Conservation (phyloP, 2,113 vertebrate genomes). For the Rhegmatorhina hoffmannsi region DNA sequence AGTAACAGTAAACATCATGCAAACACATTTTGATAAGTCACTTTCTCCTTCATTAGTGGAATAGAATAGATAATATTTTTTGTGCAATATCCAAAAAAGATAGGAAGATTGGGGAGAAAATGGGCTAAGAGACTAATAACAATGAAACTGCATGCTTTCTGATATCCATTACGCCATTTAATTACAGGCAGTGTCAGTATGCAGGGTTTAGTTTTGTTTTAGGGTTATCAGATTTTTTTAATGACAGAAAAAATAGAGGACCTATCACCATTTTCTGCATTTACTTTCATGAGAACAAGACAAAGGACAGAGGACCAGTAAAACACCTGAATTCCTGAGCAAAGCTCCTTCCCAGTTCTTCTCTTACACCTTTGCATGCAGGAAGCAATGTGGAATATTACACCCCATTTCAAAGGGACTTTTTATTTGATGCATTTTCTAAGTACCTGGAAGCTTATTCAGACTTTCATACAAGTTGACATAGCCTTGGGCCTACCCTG, state of each 20-base stretch:
- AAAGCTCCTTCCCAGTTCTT: not conserved
- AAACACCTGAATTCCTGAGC: not conserved
- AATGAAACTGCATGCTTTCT: not conserved
- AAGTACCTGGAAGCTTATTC: not conserved
- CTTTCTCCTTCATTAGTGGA: not conserved
- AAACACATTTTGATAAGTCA: constrained; percentile 25
- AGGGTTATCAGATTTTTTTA: not conserved
- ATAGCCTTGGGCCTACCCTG: not conserved
- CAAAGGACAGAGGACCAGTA: not conserved
- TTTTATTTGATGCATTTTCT: not conserved
- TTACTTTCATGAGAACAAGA: not conserved
- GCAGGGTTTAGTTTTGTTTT: not conserved
- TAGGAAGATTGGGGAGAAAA: not conserved
- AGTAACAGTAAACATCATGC: not conserved
- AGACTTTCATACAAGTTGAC: not conserved
- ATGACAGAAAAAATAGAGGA: not conserved
- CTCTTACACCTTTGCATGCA: not conserved
- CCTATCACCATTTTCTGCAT: not conserved
- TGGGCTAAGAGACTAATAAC: not conserved
- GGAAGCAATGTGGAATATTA: not conserved
- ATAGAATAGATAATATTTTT: not conserved
- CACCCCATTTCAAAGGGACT: not conserved
- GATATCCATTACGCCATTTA: not conserved
- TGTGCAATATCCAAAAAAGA: not conserved
- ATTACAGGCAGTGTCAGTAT: not conserved